phyloP scores from a whole-genome alignment of 2,888 invertebrate genomes.

The Oxycera nigricornis region DNA sequence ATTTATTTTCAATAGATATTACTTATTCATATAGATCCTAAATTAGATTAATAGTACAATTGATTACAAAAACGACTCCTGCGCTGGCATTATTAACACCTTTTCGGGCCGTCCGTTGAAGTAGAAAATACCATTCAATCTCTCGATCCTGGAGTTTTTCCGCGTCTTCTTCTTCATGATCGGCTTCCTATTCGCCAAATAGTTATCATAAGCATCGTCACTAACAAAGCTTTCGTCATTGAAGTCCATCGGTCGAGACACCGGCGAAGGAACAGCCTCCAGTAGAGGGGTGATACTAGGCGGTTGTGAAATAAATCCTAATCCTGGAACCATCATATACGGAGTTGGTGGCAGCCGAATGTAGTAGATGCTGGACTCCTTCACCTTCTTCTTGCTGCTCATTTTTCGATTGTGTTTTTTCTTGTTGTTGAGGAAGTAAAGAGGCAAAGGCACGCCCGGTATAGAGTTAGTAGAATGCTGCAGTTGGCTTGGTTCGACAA shows the following conservation, averaged over 20 bases:
- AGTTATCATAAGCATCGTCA: not conserved
- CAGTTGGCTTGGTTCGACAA: not conserved
- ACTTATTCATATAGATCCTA: not conserved
- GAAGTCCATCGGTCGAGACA: not conserved
- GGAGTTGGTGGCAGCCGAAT: slow-evolving; percentile 85
- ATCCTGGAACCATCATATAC: slow-evolving; percentile 83
- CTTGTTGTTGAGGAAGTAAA: not conserved
- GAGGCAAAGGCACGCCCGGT: slow-evolving; percentile 9
- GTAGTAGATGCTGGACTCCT: slow-evolving; percentile 84
- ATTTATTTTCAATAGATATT: not conserved
- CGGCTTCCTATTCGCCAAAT: not conserved
- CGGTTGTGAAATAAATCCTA: slow-evolving; percentile 85
- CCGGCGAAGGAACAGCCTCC: not conserved
- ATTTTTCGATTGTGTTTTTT: not conserved
- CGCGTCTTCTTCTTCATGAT: not conserved
- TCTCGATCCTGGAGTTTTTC: slow-evolving; percentile 33
- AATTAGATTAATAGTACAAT: not conserved
- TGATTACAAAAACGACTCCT: not conserved
- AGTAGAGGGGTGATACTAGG: slow-evolving; percentile 55
- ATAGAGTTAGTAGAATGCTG: not conserved
- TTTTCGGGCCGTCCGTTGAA: slow-evolving; percentile 39
- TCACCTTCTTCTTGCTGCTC: not conserved
- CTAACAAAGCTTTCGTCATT: not conserved
- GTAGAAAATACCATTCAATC: slow-evolving; percentile 16
- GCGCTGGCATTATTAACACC: not conserved